phyloP scores from a whole-genome alignment of 1,140 invertebrate species.

The Bombus turneri region DNA sequence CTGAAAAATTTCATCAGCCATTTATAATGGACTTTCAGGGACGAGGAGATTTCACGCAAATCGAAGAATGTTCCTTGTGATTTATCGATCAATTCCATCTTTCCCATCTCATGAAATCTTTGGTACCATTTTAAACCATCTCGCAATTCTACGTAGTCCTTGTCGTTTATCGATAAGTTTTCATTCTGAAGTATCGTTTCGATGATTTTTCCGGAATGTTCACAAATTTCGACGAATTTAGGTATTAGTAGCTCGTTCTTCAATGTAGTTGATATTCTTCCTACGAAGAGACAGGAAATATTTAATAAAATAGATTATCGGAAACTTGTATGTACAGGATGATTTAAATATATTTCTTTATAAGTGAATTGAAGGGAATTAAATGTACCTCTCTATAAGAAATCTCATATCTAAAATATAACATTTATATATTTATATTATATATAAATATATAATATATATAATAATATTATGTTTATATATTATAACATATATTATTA shows the following conservation, averaged over 20 bases:
- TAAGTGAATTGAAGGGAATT: too few relatives aligned
- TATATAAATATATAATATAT: too few relatives aligned
- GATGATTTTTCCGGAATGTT: slow-evolving; percentile 69
- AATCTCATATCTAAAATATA: too few relatives aligned
- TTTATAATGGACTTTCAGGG: slow-evolving; percentile 76
- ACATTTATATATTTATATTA: too few relatives aligned
- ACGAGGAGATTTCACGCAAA: slow-evolving; percentile 66
- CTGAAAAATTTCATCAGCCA: slow-evolving; percentile 76
- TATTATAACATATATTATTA: too few relatives aligned
- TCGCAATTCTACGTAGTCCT: slow-evolving; percentile 62
- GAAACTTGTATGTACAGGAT: too few relatives aligned
- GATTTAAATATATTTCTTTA: too few relatives aligned
- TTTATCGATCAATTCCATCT: slow-evolving; percentile 59
- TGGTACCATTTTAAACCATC: slow-evolving; percentile 80
- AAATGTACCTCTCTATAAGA: too few relatives aligned
- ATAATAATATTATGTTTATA: too few relatives aligned
- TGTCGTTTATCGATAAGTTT: slow-evolving; percentile 45
- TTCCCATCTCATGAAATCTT: slow-evolving; percentile 78
- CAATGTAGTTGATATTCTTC: slow-evolving; percentile 79
- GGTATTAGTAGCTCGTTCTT: slow-evolving; percentile 82
- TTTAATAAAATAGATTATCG: too few relatives aligned
- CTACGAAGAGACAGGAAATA: slow-evolving; percentile 40
- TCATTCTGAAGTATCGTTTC: slow-evolving; percentile 68
- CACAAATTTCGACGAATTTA: slow-evolving; percentile 77
- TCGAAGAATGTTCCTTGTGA: slow-evolving; percentile 63